These are phyloP conservation scores for Leiothrix lutea DNA, from an alignment of 2,113 vertebrate species.

Conservation along the genomic window DNA sequence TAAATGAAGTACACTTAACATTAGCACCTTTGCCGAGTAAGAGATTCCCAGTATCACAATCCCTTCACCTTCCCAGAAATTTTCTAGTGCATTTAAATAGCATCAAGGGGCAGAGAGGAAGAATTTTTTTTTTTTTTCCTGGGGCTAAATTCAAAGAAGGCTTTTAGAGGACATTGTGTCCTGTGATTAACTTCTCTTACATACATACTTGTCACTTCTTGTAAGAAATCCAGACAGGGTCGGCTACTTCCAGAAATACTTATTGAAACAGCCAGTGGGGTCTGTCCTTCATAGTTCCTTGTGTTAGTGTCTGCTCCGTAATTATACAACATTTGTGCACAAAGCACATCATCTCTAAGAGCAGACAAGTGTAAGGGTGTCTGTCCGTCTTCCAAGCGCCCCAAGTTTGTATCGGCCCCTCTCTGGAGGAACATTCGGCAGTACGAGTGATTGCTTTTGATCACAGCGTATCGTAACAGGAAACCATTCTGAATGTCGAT, in stretches of 20 bases:
- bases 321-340: constrained; percentile 92
- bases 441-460: constrained; percentile 97
- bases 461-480: constrained; percentile 94
- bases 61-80: constrained; percentile 40
- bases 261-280: constrained; percentile 90
- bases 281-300: constrained; percentile 97
- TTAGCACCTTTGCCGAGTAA: neutral
- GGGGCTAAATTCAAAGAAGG: constrained; percentile 51
- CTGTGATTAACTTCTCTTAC: constrained; percentile 65
- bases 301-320: constrained; percentile 97
- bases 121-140: neutral
- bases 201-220: constrained; percentile 97
- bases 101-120: constrained; percentile 31
- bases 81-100: constrained; percentile 33
- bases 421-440: constrained; percentile 99
- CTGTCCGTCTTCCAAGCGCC: constrained; percentile 94
- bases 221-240: constrained; percentile 96
- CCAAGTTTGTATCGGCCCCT: constrained; percentile 95
- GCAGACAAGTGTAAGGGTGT: constrained; percentile 96
- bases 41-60: constrained; percentile 17
- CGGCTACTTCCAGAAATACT: constrained; percentile 93
- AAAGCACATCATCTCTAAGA: constrained; percentile 92
- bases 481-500: constrained; percentile 99
- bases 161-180: constrained; percentile 44
- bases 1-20: neutral